Conservation (phyloP, 2,797 vertebrate species). For the Phaenicophaeus curvirostris region DNA sequence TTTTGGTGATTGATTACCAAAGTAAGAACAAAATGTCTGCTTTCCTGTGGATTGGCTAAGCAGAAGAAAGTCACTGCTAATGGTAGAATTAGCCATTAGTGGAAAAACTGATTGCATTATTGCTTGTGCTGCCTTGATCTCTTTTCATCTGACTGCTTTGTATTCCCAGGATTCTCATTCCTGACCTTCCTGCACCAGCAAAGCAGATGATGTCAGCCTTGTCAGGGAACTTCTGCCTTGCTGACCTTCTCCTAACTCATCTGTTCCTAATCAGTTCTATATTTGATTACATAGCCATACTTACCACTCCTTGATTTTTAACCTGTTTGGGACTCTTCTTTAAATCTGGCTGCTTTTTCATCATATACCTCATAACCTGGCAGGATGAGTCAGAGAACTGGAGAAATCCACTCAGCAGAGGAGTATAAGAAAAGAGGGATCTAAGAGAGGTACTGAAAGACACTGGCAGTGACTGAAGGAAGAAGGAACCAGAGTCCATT, state of each 20-base stretch:
- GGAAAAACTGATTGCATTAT: background rate
- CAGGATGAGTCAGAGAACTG: background rate
- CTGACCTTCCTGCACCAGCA: background rate
- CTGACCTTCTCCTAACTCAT: background rate
- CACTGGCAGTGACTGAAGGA: background rate
- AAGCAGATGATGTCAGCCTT: background rate
- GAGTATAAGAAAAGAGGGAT: background rate
- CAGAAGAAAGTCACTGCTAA: background rate
- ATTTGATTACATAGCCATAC: background rate
- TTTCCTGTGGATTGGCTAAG: background rate
- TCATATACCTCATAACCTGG: background rate
- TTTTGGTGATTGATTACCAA: background rate
- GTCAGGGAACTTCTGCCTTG: background rate
- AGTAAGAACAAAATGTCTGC: background rate
- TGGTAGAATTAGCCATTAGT: slow-evolving; percentile 8
- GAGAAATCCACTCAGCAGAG: background rate
- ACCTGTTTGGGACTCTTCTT: background rate
- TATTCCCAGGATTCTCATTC: background rate
- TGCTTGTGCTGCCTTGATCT: background rate
- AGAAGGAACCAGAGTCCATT: background rate
- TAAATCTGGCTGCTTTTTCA: background rate
- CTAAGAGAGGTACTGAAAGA: background rate
- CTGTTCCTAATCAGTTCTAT: background rate
- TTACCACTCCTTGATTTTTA: background rate
- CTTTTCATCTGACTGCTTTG: background rate